Percentiles rank a stretch among this genome's conserved stretches.
Evolutionary conservation across 2,113 vertebrate species (phyloP).

Genomic region (Ursus arctos): DNA sequence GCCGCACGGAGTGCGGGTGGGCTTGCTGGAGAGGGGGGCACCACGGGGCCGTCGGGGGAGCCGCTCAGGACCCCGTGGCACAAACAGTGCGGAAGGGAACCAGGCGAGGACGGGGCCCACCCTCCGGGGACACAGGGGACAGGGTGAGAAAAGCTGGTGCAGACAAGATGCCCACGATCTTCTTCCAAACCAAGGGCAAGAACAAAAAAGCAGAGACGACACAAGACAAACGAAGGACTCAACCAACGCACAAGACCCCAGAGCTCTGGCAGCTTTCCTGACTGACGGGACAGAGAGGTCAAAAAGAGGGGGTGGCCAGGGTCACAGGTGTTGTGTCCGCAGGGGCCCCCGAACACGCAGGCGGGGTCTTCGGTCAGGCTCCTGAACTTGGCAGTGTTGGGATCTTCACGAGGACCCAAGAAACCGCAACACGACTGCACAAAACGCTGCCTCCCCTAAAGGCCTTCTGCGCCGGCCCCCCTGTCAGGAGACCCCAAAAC

Average conservation of each 20-base stretch:
- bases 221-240: background rate
- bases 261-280: background rate
- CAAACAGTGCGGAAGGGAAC: background rate
- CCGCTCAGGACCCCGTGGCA: background rate
- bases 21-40: background rate
- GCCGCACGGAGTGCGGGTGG: background rate
- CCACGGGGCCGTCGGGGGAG: background rate
- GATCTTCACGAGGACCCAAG: background rate
- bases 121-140: background rate
- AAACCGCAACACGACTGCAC: too few relatives aligned
- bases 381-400: accelerated
- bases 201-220: background rate
- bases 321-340: background rate
- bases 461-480: background rate
- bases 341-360: accelerated
- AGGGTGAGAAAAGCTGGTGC: background rate
- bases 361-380: too few relatives aligned
- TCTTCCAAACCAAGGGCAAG: slow-evolving; percentile 31
- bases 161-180: background rate
- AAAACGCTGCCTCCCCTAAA: background rate
- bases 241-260: accelerated
- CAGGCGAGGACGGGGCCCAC: background rate
- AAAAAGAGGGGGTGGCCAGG: background rate
- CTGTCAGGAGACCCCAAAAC: background rate
- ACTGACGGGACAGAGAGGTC: background rate